These are phyloP conservation scores for Herpetotheres cachinnans DNA, from an alignment of 2,113 vertebrate genomes.

Conservation along the genomic window DNA sequence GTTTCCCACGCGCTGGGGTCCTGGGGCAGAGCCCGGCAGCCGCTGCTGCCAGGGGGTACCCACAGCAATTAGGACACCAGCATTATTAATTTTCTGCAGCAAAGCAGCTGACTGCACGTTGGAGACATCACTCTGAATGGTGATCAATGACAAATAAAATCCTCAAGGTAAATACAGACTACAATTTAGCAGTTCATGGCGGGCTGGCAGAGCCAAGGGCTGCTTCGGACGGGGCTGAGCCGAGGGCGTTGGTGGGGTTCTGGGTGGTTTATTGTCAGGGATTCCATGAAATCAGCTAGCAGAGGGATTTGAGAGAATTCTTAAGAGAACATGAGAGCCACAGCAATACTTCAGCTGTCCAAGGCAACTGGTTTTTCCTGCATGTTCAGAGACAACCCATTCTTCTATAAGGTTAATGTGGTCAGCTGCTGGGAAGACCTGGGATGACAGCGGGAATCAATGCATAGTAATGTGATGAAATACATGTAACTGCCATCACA, in stretches of 20 bases:
- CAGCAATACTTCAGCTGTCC: neutral
- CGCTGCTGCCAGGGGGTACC: neutral
- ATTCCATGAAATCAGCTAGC: neutral
- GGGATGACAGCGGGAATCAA: neutral
- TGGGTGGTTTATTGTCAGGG: neutral
- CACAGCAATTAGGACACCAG: neutral
- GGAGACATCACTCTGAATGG: neutral
- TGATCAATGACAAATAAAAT: neutral
- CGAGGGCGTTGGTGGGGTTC: neutral
- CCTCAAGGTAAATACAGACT: neutral
- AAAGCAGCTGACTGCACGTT: neutral
- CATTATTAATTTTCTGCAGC: constrained; percentile 17
- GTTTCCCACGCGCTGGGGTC: fast-evolving
- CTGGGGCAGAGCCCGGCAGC: neutral
- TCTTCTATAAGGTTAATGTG: neutral
- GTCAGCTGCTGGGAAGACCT: neutral
- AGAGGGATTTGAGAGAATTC: neutral
- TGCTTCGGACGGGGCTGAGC: neutral
- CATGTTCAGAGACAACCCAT: neutral
- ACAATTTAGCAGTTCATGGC: neutral
- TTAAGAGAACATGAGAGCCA: neutral
- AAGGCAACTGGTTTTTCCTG: neutral
- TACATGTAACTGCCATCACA: neutral
- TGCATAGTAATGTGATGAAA: neutral
- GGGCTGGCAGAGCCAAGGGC: neutral